Evolutionary conservation across 2,888 invertebrate species (phyloP), one percentile per base, ranked within the genome.

Genomic region (Synanthedon formicaeformis): DNA sequence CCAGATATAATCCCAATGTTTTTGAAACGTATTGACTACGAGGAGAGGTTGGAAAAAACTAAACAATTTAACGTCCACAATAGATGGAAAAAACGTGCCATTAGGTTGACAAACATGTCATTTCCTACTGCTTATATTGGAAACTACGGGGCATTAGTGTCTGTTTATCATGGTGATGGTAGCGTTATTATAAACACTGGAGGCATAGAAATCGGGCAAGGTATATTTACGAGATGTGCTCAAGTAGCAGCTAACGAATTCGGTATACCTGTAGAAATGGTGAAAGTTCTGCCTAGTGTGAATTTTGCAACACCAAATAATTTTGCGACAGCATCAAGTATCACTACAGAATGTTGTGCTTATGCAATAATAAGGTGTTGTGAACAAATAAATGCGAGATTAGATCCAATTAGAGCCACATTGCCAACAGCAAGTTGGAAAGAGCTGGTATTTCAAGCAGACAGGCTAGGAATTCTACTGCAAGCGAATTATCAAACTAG

Each of bases 141-240:
- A 14, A 69, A 82, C 48, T 78, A 67, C 48, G 89, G 88, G 56
- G 82, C 88, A 0, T 75, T 88, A 52, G 86, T 92, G 12, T 86
- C 89, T 1, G 88, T 93, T 64, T 92, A 89, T 65, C 88, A 88
- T 16, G 75, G 84, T 0, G 90, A 91, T 68, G 91, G 90, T 1
- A 87, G 89, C 5, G 91, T 93, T 0, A 80, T 89, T 3, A 81
- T 93, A 13, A 72, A 87, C 1, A 92, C 92, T 58, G 90, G 89
- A 27, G 92, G 91, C 2, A 77, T 91, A 34, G 92, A 92, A 76
- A 86, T 90, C 69, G 94, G 94, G 0, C 94, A 94, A 81, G 94
- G 94, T 1, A 84, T 93, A 49, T 78, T 93, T 58, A 93, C 93
- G 2, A 78, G 92, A 90, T 89, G 89, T 1, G 88, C 89, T 5